Base-by-base conservation (phyloP, 2,113 vertebrate species). In the Aldabrachelys gigantea region DNA sequence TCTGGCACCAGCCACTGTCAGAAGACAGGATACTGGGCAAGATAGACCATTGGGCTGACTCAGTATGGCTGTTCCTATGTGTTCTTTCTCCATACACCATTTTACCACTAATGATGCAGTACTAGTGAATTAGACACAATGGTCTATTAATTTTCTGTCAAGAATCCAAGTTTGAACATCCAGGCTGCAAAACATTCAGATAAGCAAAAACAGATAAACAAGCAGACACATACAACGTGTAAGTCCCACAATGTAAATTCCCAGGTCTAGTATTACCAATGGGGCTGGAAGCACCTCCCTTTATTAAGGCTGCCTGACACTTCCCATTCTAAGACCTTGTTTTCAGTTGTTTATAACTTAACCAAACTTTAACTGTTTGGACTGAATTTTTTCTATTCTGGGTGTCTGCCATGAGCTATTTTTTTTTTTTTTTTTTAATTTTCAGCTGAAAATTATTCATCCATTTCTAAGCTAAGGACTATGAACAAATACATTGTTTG, bases 381-480 rank as follows among this genome's bases (percentile, higher is more conserved):
- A 10, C 11, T 22, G 35, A 8, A 0, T 2, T 10, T 94, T 62
- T 25, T 53, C 56, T 3, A 0, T 0, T 5, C 0, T 0, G 0
- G 19, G 4, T 3, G 8, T 3, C 12, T 47, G 11, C 35, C 57
- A 38, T 5, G 11, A 31, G 41, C 25, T 0, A 5, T 17, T 52
- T 52, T 52, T 52, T 52, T 16, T 52, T 52, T 11, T 50, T 13
- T 52, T 52, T 52, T 13, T 52, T 17, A 17, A 52, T 53, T 53
- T 59, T 29, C 27, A 59, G 57, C 27, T 59, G 27, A 59, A 29
- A 59, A 59, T 59, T 27, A 59, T 59, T 25, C 11, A 29, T 29
- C 25, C 11, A 24, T 59, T 59, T 59, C 27, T 59, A 59, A 29
- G 57, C 10, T 29, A 59, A 59, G 57, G 57, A 27, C 27, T 59